A percentile compares a stretch with the other conserved stretches of the same genome.
Evolutionary conservation across 2,888 invertebrate species (phyloP).

Genomic region (Rhimphoctona megacephalus): DNA sequence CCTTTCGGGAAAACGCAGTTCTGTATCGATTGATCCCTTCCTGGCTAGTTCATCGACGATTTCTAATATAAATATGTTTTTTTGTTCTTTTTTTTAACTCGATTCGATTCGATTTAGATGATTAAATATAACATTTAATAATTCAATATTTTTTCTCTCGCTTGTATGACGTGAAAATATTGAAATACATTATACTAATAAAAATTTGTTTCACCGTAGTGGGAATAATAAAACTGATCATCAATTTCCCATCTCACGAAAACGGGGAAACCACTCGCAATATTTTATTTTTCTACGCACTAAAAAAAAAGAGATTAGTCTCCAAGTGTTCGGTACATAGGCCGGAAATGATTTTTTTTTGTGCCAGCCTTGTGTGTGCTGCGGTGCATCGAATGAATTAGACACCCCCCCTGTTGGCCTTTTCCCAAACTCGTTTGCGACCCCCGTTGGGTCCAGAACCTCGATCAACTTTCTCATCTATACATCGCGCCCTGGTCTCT

Average conservation of each 20-base stretch:
- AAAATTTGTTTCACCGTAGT: neutral
- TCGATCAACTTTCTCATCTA: slow-evolving; percentile 49
- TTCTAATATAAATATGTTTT: neutral
- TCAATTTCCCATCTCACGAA: neutral
- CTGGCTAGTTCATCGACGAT: neutral
- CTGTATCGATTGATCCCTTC: slow-evolving; percentile 38
- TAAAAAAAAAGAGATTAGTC: slow-evolving; percentile 18
- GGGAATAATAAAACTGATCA: neutral
- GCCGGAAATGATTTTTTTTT: slow-evolving; percentile 56
- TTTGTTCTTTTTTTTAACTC: neutral
- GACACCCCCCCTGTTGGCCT: slow-evolving; percentile 60
- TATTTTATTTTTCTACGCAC: neutral
- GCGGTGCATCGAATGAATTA: slow-evolving; percentile 57
- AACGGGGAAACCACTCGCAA: neutral
- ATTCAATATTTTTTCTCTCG: neutral
- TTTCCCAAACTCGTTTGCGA: slow-evolving; percentile 52
- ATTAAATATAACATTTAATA: neutral
- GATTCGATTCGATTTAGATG: neutral
- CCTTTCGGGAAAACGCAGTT: slow-evolving; percentile 26
- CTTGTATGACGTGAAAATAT: neutral
- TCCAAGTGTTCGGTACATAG: slow-evolving; percentile 31
- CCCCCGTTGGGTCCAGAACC: slow-evolving; percentile 36
- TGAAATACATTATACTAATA: neutral
- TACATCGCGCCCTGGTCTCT: slow-evolving; percentile 21
- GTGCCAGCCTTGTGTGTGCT: neutral